Conservation (phyloP, 1,140 invertebrate genomes). For the Sesamia nonagrioides region DNA sequence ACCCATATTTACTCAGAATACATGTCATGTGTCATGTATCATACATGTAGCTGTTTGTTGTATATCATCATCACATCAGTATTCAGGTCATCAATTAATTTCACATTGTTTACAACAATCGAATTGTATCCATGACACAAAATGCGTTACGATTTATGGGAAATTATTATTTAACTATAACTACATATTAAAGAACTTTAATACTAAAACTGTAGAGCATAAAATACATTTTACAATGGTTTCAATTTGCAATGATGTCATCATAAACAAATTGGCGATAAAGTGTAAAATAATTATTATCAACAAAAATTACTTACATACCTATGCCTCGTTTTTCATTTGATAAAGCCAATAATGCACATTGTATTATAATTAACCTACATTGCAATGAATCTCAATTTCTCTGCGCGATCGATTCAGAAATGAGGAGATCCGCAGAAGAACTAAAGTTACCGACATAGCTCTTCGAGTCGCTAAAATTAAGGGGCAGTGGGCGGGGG, state of each 20-base stretch:
- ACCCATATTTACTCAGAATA: too few species aligned
- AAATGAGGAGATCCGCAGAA: too few species aligned
- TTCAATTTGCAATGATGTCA: not conserved
- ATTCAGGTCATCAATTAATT: conserved; percentile 37
- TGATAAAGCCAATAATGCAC: too few species aligned
- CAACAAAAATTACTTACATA: not conserved
- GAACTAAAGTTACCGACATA: too few species aligned
- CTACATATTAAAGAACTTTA: not conserved
- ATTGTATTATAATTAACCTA: too few species aligned
- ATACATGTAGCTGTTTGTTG: too few species aligned
- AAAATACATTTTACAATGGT: not conserved
- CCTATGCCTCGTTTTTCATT: not conserved
- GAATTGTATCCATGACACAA: conserved; percentile 32
- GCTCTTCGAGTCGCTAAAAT: too few species aligned
- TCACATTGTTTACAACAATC: conserved; percentile 1
- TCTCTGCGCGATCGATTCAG: too few species aligned
- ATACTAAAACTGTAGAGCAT: not conserved
- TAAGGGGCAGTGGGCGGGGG: too few species aligned
- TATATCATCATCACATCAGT: not conserved
- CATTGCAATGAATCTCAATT: too few species aligned
- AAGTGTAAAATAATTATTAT: not conserved
- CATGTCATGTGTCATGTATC: too few species aligned
- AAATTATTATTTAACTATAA: not conserved
- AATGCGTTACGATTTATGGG: conserved; percentile 11
- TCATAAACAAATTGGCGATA: not conserved